Evolutionary conservation across 1,140 invertebrate genomes (phyloP).

Genomic region (Penaeus chinensis): DNA sequence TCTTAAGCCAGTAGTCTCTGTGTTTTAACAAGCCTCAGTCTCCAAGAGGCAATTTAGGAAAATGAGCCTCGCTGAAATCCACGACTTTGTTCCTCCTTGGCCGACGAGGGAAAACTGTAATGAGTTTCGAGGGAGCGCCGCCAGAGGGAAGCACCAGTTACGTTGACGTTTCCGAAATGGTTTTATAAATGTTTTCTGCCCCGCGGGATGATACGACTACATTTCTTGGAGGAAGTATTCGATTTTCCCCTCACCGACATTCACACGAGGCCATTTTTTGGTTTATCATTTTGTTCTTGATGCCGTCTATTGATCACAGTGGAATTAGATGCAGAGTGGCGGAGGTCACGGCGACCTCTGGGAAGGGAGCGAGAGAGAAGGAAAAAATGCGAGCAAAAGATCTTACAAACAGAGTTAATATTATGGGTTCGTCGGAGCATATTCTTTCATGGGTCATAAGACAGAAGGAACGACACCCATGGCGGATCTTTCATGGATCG

Average conservation of each 20-base stretch:
- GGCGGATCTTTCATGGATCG: slow-evolving; percentile 2
- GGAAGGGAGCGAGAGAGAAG: neutral
- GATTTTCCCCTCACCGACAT: no score
- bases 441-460: slow-evolving; percentile 38
- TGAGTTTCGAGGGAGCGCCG: slow-evolving; percentile 21
- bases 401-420: neutral
- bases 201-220: neutral
- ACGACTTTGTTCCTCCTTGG: neutral
- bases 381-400: neutral
- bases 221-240: no score
- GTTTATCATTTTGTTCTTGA: no score
- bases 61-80: slow-evolving; percentile 33
- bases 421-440: neutral
- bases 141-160: slow-evolving; percentile 36
- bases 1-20: slow-evolving; percentile 43
- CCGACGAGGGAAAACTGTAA: neutral
- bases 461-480: slow-evolving; percentile 9
- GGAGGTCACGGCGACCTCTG: no score
- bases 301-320: no score
- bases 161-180: slow-evolving; percentile 1
- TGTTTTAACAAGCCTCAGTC: slow-evolving; percentile 46
- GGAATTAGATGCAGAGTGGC: no score
- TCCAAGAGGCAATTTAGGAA: slow-evolving; percentile 45
- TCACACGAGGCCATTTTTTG: no score
- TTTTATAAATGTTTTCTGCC: slow-evolving; percentile 33